Conservation (phyloP, 2,113 vertebrate genomes). For the Hiodon tergisus region DNA sequence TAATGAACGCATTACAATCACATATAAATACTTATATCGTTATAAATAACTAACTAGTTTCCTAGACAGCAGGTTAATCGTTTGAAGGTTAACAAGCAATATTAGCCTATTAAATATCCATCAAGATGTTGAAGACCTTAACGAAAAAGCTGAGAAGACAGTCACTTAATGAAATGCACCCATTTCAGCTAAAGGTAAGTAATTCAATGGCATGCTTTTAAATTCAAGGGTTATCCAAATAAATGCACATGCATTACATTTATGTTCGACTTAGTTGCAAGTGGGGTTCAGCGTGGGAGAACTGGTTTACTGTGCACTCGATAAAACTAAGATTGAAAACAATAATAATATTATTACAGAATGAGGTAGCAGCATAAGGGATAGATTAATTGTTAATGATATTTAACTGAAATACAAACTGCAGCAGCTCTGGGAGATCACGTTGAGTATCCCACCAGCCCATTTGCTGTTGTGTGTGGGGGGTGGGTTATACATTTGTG, state of each 20-base stretch:
- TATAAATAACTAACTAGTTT: background rate
- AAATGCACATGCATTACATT: background rate
- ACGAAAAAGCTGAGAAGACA: conserved; percentile 86
- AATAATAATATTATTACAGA: too few species aligned
- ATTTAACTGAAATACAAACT: background rate
- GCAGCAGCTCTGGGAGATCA: background rate
- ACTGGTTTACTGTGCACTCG: background rate
- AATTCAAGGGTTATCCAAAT: background rate
- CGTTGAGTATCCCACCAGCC: background rate
- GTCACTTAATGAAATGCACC: conserved; percentile 80
- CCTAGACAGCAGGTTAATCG: background rate
- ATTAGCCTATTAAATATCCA: conserved; percentile 20
- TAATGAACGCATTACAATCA: conserved; percentile 2
- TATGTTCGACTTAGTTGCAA: background rate
- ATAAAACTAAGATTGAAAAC: too few species aligned
- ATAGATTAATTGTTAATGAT: background rate
- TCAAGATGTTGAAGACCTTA: conserved; percentile 75
- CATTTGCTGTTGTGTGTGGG: background rate
- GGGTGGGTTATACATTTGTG: conserved; percentile 11
- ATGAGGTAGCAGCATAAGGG: too few species aligned
- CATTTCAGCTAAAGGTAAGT: conserved; percentile 84
- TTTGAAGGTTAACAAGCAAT: conserved; percentile 32
- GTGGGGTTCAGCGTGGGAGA: background rate
- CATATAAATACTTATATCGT: background rate
- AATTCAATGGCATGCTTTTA: background rate